These are phyloP conservation scores for Phrynocephalus versicolor DNA, from an alignment of 2,113 vertebrate genomes.

Conservation along the genomic window DNA sequence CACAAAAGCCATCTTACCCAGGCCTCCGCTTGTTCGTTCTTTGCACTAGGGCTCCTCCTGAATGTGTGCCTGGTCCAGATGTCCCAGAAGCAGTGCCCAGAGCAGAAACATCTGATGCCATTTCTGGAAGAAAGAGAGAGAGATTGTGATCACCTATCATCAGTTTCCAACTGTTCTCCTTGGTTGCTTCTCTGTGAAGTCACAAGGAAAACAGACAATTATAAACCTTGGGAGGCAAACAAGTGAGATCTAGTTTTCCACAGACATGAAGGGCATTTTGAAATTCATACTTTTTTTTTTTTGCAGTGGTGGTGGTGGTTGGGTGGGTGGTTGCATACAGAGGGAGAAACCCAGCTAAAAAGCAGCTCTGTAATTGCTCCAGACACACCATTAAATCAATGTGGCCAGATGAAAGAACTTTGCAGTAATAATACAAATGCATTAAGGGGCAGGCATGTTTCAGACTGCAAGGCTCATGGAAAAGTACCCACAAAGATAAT, in stretches of 20 bases:
- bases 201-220: background rate
- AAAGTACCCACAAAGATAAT: background rate
- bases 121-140: constrained; percentile 72
- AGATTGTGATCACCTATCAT: too few species aligned
- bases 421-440: background rate
- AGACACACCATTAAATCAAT: background rate
- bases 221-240: background rate
- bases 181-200: background rate
- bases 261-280: too few species aligned
- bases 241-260: background rate
- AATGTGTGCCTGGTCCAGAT: constrained; percentile 60
- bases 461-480: fast-evolving
- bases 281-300: too few species aligned
- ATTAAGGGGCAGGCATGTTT: background rate
- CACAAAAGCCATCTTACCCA: constrained; percentile 76
- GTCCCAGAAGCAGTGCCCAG: constrained; percentile 81
- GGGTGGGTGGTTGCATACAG: too few species aligned
- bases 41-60: constrained; percentile 75
- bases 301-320: too few species aligned
- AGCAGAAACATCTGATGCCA: constrained; percentile 82
- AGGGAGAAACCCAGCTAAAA: background rate
- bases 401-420: background rate
- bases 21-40: constrained; percentile 86
- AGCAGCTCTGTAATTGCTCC: too few species aligned
- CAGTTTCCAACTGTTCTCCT: fast-evolving